These are phyloP conservation scores for Zosterops japonicus DNA, from an alignment of 2,113 vertebrate genomes.

Conservation along the genomic window DNA sequence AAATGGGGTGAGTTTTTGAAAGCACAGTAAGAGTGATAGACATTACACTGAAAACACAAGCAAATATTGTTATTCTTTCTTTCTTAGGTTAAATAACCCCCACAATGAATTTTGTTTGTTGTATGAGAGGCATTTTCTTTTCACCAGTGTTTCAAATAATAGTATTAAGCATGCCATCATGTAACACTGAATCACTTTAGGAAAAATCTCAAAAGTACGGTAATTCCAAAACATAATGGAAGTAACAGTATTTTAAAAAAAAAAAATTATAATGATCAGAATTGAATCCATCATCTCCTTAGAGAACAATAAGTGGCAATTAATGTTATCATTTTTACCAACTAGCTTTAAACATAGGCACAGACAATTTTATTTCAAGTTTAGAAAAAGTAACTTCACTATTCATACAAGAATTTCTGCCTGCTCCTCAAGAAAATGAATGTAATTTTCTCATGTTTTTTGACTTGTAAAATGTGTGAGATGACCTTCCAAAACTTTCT, in stretches of 20 bases:
- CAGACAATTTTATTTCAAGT: neutral
- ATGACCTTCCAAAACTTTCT: neutral
- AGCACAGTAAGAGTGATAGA: neutral
- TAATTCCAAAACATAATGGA: neutral
- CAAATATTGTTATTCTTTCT: neutral
- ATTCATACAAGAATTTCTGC: neutral
- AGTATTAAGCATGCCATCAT: neutral
- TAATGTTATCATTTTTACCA: neutral
- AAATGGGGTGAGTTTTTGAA: neutral
- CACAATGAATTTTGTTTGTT: accelerated
- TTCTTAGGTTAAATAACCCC: accelerated
- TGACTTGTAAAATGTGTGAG: neutral
- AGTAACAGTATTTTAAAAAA: neutral
- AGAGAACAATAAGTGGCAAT: neutral
- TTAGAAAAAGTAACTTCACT: neutral
- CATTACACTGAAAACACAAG: neutral
- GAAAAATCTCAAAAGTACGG: neutral
- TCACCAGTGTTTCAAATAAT: neutral
- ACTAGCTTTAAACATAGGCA: neutral
- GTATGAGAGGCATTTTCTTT: neutral
- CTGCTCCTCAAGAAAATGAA: neutral
- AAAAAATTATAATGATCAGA: neutral
- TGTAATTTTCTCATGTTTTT: neutral
- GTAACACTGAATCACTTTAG: neutral
- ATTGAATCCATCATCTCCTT: neutral